These are phyloP conservation scores for Archips xylosteana DNA, from an alignment of 2,888 invertebrate genomes.

Conservation along the genomic window DNA sequence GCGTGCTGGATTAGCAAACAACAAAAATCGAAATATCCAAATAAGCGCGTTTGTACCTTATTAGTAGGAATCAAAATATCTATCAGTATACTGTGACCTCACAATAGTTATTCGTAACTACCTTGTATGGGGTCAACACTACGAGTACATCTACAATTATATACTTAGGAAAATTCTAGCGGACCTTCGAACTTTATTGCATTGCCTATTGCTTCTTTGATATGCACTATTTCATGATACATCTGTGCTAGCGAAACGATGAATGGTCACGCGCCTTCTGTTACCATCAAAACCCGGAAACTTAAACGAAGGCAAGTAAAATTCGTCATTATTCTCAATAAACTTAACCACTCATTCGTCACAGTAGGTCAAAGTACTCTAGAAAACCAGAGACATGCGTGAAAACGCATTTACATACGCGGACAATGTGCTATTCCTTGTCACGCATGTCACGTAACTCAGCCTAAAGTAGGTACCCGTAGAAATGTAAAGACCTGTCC, in stretches of 20 bases:
- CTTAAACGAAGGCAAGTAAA: background rate
- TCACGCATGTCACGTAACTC: conserved; percentile 56
- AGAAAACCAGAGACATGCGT: conserved; percentile 19
- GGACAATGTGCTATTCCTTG: conserved; percentile 55
- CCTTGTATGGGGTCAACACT: too few relatives aligned
- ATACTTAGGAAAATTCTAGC: too few relatives aligned
- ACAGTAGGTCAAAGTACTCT: conserved; percentile 21
- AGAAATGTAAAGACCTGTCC: conserved; percentile 25
- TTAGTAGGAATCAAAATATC: too few relatives aligned
- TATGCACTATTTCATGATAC: too few relatives aligned
- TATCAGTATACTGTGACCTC: too few relatives aligned
- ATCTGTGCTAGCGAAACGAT: too few relatives aligned
- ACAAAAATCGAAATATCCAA: too few relatives aligned
- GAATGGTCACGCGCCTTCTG: background rate
- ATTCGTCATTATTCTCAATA: background rate
- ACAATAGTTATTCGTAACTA: too few relatives aligned
- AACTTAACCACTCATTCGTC: background rate
- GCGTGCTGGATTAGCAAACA: too few relatives aligned
- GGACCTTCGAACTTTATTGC: background rate
- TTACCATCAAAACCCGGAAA: background rate
- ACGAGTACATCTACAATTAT: background rate
- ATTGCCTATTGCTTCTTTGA: background rate
- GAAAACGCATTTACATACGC: conserved; percentile 47
- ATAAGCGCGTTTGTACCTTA: too few relatives aligned
- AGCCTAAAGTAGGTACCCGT: conserved; percentile 44